Evolutionary conservation across 2,888 invertebrate genomes (phyloP).

Genomic region (Microplitis manilae): DNA sequence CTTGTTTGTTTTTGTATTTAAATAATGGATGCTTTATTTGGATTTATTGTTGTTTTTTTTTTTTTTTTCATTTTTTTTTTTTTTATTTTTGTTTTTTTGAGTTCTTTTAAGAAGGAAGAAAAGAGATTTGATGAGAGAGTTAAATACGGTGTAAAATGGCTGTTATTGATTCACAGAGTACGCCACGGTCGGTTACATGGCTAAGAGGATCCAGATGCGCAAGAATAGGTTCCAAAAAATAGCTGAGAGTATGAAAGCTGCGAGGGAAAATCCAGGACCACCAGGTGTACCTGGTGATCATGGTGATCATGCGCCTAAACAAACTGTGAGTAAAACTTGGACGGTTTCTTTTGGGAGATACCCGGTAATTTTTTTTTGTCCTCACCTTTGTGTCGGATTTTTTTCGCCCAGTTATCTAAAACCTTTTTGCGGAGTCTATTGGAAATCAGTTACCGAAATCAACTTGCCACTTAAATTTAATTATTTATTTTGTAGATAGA

Average conservation of each 20-base stretch:
- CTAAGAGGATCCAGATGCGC: conserved; percentile 96
- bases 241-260: conserved; percentile 91
- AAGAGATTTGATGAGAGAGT: conserved; percentile 15
- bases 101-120: not conserved
- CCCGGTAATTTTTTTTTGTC: conserved; percentile 16
- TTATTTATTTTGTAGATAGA: not conserved
- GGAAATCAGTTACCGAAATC: not conserved
- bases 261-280: conserved; percentile 77
- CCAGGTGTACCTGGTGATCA: conserved; percentile 78
- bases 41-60: no score
- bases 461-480: conserved; percentile 4
- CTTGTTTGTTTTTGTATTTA: no score
- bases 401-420: conserved; percentile 9
- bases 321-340: conserved; percentile 78
- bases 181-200: conserved; percentile 98
- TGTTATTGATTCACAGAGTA: conserved; percentile 81
- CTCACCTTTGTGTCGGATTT: conserved; percentile 9
- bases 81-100: not conserved
- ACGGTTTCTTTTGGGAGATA: conserved; percentile 4
- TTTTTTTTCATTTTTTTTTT: not conserved
- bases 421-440: not conserved
- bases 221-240: conserved; percentile 95
- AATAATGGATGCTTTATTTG: no score
- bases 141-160: conserved; percentile 42
- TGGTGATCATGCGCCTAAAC: conserved; percentile 83